Evolutionary conservation across 2,113 vertebrate genomes (phyloP).

Genomic region (Siphamia tubifer): DNA sequence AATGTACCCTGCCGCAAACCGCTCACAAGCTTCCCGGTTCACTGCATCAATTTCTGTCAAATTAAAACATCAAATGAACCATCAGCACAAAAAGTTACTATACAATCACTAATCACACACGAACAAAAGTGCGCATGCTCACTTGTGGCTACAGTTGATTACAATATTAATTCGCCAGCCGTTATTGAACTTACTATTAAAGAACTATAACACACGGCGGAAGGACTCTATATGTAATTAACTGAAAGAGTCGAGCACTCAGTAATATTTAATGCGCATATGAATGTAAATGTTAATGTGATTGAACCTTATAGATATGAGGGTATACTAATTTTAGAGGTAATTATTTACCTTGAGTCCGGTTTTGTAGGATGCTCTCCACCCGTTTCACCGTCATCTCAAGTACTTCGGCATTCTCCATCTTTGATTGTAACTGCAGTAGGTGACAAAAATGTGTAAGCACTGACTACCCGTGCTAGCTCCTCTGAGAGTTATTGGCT

Average conservation of each 20-base stretch:
- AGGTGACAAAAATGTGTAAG: neutral
- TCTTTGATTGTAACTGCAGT: conserved; percentile 85
- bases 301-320: too few species aligned
- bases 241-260: too few species aligned
- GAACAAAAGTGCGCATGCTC: neutral
- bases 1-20: conserved; percentile 94
- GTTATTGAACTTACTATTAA: neutral
- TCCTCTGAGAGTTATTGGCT: accelerated
- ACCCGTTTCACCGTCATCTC: conserved; percentile 91
- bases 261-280: too few species aligned
- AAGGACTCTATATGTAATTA: neutral
- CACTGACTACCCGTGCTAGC: neutral
- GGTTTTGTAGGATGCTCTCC: conserved; percentile 82
- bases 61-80: neutral
- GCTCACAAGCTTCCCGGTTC: conserved; percentile 88
- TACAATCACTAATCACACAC: too few species aligned
- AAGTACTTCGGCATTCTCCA: conserved; percentile 93
- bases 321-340: too few species aligned
- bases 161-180: conserved; percentile 12
- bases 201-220: neutral
- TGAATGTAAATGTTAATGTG: too few species aligned
- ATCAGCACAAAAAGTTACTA: too few species aligned
- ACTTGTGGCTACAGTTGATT: conserved; percentile 18
- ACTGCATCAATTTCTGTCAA: conserved; percentile 81
- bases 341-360: conserved; percentile 79